Evolutionary conservation across 2,888 invertebrate genomes (phyloP).

Genomic region (Encarsia formosa): DNA sequence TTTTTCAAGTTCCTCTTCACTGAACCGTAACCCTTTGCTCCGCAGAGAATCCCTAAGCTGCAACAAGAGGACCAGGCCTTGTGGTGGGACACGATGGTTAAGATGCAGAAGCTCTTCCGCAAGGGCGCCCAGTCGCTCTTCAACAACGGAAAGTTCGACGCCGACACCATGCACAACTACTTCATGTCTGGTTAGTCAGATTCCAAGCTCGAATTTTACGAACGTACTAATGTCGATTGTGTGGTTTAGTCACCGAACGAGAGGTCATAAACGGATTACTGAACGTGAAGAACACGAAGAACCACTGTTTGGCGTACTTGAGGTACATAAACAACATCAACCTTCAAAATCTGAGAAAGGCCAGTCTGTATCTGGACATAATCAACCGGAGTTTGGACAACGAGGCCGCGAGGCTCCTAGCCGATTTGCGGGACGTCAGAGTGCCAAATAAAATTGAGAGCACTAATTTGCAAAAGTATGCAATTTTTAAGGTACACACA

Average conservation of each 20-base stretch:
- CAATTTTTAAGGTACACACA: conserved; percentile 32
- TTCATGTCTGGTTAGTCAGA: conserved; percentile 87
- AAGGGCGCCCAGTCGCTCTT: conserved; percentile 87
- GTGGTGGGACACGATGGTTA: conserved; percentile 96
- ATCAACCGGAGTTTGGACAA: conserved; percentile 86
- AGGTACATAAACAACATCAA: conserved; percentile 97
- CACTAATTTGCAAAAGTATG: conserved; percentile 80
- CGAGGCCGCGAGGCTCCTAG: conserved; percentile 85
- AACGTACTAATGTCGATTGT: conserved; percentile 8
- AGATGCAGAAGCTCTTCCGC: conserved; percentile 90
- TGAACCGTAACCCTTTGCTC: no score
- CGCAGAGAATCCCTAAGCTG: conserved; percentile 87
- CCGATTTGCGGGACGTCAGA: conserved; percentile 84
- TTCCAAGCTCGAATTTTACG: background rate
- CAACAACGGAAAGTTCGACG: conserved; percentile 79
- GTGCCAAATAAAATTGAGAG: conserved; percentile 85
- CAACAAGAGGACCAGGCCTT: conserved; percentile 95
- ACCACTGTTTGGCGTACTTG: conserved; percentile 91
- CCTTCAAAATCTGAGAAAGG: conserved; percentile 88
- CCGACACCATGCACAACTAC: conserved; percentile 94
- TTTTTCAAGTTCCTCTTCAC: no score
- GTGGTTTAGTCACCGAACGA: conserved; percentile 81
- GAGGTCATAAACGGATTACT: conserved; percentile 95
- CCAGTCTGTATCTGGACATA: conserved; percentile 93
- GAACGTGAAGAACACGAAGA: conserved; percentile 89